Evolutionary conservation across 2,797 vertebrate genomes (phyloP).

Genomic region (Triplophysa yarkandensis): DNA sequence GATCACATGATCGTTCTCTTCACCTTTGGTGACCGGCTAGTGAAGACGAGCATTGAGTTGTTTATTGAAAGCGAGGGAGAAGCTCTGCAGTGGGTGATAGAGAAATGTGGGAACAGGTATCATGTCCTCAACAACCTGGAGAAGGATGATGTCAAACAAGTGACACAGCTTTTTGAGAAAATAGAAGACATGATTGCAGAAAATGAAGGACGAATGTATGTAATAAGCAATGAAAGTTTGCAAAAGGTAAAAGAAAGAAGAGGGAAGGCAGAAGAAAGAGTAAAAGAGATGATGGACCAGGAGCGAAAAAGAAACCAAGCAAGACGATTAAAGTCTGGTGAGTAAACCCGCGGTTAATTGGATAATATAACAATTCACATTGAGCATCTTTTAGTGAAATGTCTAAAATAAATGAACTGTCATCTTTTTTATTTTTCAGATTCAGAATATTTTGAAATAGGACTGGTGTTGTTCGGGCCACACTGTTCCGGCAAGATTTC

Average conservation of each 20-base stretch:
- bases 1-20: slow-evolving; percentile 36
- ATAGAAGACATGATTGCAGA: slow-evolving; percentile 14
- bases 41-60: neutral
- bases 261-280: neutral
- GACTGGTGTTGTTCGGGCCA: slow-evolving; percentile 10
- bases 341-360: neutral
- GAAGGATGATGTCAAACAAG: neutral
- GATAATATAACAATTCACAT: neutral
- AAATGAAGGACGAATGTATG: neutral
- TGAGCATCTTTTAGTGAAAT: neutral
- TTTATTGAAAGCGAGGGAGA: slow-evolving; percentile 30
- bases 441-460: neutral
- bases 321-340: neutral
- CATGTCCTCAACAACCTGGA: slow-evolving; percentile 19
- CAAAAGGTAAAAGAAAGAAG: neutral
- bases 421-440: neutral
- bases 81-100: slow-evolving; percentile 21
- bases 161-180: slow-evolving; percentile 9
- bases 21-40: slow-evolving; percentile 14
- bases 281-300: neutral
- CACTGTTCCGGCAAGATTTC: neutral
- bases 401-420: neutral
- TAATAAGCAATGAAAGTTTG: neutral
- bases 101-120: slow-evolving; percentile 20
- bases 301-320: neutral